These are phyloP conservation scores for Sphaeridia pumilis DNA, from an alignment of 2,888 invertebrate genomes.

Conservation along the genomic window DNA sequence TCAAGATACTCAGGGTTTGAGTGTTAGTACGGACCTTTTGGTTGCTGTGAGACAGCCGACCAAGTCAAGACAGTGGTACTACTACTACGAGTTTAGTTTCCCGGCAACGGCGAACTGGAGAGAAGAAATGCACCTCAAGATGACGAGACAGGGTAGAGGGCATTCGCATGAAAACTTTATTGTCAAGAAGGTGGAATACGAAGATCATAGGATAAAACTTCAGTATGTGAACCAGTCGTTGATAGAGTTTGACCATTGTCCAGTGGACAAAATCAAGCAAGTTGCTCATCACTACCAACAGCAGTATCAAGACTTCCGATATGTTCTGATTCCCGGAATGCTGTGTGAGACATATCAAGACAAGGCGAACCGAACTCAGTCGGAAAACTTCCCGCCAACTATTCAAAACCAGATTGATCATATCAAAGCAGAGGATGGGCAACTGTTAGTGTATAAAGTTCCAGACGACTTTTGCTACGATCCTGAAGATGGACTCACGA, in stretches of 20 bases:
- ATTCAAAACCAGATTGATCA: constrained; percentile 74
- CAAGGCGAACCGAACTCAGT: constrained; percentile 45
- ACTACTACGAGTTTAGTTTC: constrained; percentile 21
- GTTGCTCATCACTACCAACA: constrained; percentile 7
- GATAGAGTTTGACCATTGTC: constrained; percentile 13
- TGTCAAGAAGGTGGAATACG: constrained; percentile 11
- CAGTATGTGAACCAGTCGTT: constrained; percentile 24
- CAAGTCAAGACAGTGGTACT: constrained; percentile 22
- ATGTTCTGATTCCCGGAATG: constrained; percentile 5
- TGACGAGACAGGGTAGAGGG: neutral
- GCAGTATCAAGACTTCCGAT: constrained; percentile 6
- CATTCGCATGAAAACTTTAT: constrained; percentile 14
- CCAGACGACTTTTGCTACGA: constrained; percentile 75
- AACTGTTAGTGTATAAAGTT: constrained; percentile 58
- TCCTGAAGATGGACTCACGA: constrained; percentile 66
- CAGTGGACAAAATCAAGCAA: neutral
- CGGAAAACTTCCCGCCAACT: constrained; percentile 60
- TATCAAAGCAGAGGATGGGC: constrained; percentile 68
- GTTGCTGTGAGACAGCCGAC: neutral
- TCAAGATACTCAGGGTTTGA: constrained; percentile 11
- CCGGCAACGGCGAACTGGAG: constrained; percentile 11
- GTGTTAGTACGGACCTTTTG: constrained; percentile 2
- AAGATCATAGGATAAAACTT: constrained; percentile 12
- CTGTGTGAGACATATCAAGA: constrained; percentile 11
- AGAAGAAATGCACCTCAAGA: constrained; percentile 5